Evolutionary conservation across 1,140 invertebrate genomes (phyloP).

Genomic region (Trypoxylus dichotomus): DNA sequence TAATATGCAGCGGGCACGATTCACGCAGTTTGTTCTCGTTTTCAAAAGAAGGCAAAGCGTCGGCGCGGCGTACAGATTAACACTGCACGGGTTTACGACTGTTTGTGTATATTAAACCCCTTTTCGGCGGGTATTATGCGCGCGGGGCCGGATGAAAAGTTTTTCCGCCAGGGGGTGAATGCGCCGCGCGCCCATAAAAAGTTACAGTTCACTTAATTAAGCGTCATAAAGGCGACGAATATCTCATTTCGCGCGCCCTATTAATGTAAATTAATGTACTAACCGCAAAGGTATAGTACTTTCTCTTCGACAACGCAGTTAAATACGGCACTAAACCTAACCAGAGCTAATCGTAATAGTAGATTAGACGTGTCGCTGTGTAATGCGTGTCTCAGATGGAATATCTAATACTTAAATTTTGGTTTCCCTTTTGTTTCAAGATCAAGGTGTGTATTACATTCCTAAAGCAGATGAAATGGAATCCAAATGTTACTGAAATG

Average conservation of each 20-base stretch:
- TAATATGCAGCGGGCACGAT: background rate
- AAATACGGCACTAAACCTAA: background rate
- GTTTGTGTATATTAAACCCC: slow-evolving; percentile 18
- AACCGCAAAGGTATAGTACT: background rate
- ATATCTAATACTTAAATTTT: no score
- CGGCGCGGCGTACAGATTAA: background rate
- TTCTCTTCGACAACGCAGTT: background rate
- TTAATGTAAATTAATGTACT: slow-evolving; percentile 23
- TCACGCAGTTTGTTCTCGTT: background rate
- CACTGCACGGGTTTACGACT: slow-evolving; percentile 14
- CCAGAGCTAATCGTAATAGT: background rate
- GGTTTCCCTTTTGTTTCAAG: no score
- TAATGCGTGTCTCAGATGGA: no score
- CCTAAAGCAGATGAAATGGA: no score
- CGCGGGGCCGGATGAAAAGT: background rate
- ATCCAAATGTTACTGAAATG: no score
- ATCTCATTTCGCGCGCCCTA: slow-evolving; percentile 6
- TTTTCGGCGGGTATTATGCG: slow-evolving; percentile 6
- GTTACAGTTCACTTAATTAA: slow-evolving; percentile 24
- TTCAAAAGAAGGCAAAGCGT: background rate
- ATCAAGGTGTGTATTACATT: no score
- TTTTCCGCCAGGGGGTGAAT: slow-evolving; percentile 12
- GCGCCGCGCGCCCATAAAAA: background rate
- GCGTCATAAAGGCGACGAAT: background rate
- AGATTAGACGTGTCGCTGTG: no score